Percentiles rank a stretch among this genome's conserved stretches.
phyloP scores from a whole-genome alignment of 2,797 vertebrate species.

The Ptychadena robeensis region DNA sequence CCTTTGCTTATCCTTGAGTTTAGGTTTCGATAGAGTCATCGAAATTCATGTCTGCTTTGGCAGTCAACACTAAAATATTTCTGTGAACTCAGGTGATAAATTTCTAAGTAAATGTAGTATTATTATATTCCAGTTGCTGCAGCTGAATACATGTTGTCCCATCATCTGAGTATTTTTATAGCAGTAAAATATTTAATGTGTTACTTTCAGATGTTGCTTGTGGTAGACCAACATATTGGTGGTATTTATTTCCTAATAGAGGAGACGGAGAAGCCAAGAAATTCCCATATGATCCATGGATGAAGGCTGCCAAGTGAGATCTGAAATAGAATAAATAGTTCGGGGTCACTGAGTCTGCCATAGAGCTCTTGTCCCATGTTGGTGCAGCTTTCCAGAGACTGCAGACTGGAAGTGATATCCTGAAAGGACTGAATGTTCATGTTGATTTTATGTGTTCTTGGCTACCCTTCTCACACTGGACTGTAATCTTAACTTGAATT shows the following conservation, averaged over 20 bases:
- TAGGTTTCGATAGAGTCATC: background rate
- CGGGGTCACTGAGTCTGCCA: constrained; percentile 25
- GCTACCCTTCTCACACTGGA: constrained; percentile 45
- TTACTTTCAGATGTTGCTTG: constrained; percentile 48
- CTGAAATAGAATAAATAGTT: constrained; percentile 57
- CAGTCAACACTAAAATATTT: constrained; percentile 25
- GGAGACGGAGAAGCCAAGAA: constrained; percentile 49
- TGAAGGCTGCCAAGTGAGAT: constrained; percentile 52
- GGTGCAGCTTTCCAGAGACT: constrained; percentile 42
- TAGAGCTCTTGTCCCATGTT: constrained; percentile 31
- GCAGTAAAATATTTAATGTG: constrained; percentile 25
- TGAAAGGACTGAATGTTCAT: constrained; percentile 57
- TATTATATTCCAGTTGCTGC: constrained; percentile 27
- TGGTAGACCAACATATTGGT: constrained; percentile 25
- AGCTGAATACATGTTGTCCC: constrained; percentile 29
- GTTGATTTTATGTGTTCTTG: constrained; percentile 44
- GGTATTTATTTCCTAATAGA: constrained; percentile 59
- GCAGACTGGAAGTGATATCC: constrained; percentile 49
- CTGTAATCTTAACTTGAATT: constrained; percentile 41
- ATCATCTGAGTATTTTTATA: constrained; percentile 51
- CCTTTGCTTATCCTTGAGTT: too few relatives aligned
- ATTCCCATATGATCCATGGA: constrained; percentile 32
- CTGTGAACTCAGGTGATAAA: constrained; percentile 35
- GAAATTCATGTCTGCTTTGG: constrained; percentile 23
- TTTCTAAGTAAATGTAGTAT: background rate